These are phyloP conservation scores for Drosophila dives DNA, from an alignment of 2,888 invertebrate species.

Conservation along the genomic window DNA sequence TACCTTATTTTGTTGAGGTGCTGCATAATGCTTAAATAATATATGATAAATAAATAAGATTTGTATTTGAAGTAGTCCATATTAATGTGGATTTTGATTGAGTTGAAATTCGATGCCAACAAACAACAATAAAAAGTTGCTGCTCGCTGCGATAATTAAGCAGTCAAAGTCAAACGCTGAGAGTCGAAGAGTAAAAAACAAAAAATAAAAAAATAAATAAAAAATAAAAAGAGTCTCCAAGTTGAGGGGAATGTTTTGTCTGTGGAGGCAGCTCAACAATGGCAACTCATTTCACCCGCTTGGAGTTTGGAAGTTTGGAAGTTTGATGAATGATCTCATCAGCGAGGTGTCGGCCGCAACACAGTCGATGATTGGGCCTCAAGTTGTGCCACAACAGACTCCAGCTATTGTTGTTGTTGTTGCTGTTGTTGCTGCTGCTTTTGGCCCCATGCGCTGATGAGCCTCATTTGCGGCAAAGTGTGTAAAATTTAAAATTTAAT, in stretches of 20 bases:
- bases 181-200: slow-evolving; percentile 34
- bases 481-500: slow-evolving; percentile 75
- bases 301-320: slow-evolving; percentile 45
- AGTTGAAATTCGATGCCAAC: slow-evolving; percentile 34
- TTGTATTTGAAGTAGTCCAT: neutral
- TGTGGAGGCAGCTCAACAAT: slow-evolving; percentile 67
- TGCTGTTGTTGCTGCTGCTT: slow-evolving; percentile 5
- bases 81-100: slow-evolving; percentile 5
- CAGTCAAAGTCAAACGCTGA: slow-evolving; percentile 66
- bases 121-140: slow-evolving; percentile 4
- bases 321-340: slow-evolving; percentile 84
- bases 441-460: slow-evolving; percentile 51
- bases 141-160: slow-evolving; percentile 67
- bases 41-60: slow-evolving; percentile 19
- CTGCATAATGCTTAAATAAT: neutral
- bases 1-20: neutral
- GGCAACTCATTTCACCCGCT: slow-evolving; percentile 80
- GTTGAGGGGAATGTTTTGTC: slow-evolving; percentile 33
- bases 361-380: slow-evolving; percentile 67
- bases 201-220: neutral
- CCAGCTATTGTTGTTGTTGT: neutral
- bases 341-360: slow-evolving; percentile 79
- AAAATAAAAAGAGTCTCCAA: slow-evolving; percentile 27
- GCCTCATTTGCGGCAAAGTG: slow-evolving; percentile 69
- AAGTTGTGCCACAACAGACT: slow-evolving; percentile 28